Conservation (phyloP, 1,140 invertebrate genomes). For the Andricus grossulariae region DNA sequence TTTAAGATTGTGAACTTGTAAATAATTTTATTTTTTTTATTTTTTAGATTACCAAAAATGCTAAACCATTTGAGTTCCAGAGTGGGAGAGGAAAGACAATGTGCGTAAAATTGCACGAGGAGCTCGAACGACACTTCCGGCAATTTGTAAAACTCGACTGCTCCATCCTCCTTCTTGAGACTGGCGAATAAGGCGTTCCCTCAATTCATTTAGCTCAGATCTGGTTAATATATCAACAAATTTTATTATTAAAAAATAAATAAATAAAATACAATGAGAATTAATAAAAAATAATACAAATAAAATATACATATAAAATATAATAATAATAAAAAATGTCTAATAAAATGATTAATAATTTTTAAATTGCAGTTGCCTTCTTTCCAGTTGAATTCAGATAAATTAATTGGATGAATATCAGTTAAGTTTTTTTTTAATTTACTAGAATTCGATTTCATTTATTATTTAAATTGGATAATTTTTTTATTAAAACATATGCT, state of each 20-base stretch:
- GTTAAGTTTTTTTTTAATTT: too few species aligned
- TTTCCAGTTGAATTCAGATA: too few species aligned
- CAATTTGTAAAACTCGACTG: slow-evolving; percentile 67
- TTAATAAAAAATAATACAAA: neutral
- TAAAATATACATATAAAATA: neutral
- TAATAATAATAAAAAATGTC: too few species aligned
- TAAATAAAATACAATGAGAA: neutral
- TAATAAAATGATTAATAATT: too few species aligned
- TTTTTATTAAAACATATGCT: too few species aligned
- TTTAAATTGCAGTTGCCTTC: too few species aligned
- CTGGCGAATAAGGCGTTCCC: slow-evolving; percentile 57
- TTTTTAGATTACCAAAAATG: slow-evolving; percentile 10
- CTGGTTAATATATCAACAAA: slow-evolving; percentile 47
- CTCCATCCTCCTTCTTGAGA: slow-evolving; percentile 65
- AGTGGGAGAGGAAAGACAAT: slow-evolving; percentile 61
- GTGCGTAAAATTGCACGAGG: slow-evolving; percentile 67
- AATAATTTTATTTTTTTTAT: neutral
- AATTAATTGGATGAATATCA: too few species aligned
- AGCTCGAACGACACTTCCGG: slow-evolving; percentile 65
- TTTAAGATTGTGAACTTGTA: too few species aligned
- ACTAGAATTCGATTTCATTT: too few species aligned
- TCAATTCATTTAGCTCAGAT: slow-evolving; percentile 61
- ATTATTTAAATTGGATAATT: too few species aligned
- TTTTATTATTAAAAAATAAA: neutral
- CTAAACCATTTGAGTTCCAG: neutral